Evolutionary conservation across 2,888 invertebrate species (phyloP), one percentile per base, ranked within the genome.

Genomic region (Temnothorax rugatulus): DNA sequence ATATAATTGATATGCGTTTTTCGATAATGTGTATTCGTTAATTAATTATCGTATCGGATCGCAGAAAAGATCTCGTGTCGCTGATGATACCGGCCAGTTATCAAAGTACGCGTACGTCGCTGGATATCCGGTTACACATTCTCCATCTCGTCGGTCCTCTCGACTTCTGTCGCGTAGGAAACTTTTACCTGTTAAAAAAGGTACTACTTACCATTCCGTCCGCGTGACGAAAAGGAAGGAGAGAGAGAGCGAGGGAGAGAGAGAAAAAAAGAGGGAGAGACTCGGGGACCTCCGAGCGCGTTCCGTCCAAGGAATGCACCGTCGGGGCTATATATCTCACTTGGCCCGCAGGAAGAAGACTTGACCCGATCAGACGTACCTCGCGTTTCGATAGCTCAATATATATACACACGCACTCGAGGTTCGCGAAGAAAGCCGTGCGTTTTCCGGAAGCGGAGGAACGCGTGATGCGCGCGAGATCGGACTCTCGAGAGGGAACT

Each of bases 141-240:
- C n/a, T 9, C 41, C 11, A 18, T n/a, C n/a, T n/a, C 41, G 13
- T 66, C n/a, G 8, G 7, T 41, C n/a, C 38, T 54, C 52, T 69
- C 44, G 21, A 59, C 44, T 21, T 41, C 4, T 18, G 18, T 47
- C n/a, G 44, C 11, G n/a, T n/a, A 47, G 9, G 38, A 59, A 59
- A 81, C 50, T 81, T 59, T n/a, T 81, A 81, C 59, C 47, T 59
- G 34, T 4, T 25, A 13, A 41, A 38, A 15, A 50, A 29, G 38
- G 9, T 50, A 38, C 71, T 38, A 57, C 59, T 81, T 81, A 54
- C 47, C 71, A 81, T 81, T 81, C 59, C 47, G 38, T 44, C 41
- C 38, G 59, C 71, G 29, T 44, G 41, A 25, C 34, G 18, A 47
- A 18, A 71, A 29, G 44, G 18, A 59, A 47, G 44, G 18, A 52